These are phyloP conservation scores for Diachrysia chrysitis DNA, from an alignment of 2,888 invertebrate species.

Conservation along the genomic window DNA sequence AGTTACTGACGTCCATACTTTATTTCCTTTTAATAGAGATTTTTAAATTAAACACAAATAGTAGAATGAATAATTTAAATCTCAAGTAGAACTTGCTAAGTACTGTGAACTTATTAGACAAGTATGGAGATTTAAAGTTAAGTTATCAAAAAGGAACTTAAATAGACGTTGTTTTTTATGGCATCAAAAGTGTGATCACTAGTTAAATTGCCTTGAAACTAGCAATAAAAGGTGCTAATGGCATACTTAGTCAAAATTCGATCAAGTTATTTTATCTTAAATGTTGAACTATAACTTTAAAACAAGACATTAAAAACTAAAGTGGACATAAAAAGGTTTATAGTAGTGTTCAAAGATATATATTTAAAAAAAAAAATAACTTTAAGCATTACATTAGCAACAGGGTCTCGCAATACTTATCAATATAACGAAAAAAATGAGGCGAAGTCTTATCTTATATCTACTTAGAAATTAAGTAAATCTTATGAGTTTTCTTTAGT, in stretches of 20 bases:
- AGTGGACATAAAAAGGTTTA: neutral
- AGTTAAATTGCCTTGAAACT: neutral
- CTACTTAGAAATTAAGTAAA: neutral
- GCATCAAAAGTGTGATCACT: neutral
- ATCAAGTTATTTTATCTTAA: neutral
- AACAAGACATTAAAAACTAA: neutral
- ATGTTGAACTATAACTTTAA: neutral
- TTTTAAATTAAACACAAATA: no score
- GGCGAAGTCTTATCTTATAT: neutral
- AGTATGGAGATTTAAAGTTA: neutral
- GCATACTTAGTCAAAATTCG: neutral
- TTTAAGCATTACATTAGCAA: neutral
- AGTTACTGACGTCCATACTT: constrained; percentile 31
- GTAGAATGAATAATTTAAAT: no score
- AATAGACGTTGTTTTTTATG: neutral
- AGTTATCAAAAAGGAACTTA: neutral
- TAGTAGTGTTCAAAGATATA: no score
- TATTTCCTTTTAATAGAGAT: constrained; percentile 31
- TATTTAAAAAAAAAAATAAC: no score
- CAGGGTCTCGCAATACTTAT: neutral
- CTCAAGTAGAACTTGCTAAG: no score
- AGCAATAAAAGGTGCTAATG: neutral
- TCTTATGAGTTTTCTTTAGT: no score
- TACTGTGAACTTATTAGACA: no score
- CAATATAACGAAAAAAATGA: neutral